Conservation (phyloP, 2,113 vertebrate species). For the Lasiurus borealis region DNA sequence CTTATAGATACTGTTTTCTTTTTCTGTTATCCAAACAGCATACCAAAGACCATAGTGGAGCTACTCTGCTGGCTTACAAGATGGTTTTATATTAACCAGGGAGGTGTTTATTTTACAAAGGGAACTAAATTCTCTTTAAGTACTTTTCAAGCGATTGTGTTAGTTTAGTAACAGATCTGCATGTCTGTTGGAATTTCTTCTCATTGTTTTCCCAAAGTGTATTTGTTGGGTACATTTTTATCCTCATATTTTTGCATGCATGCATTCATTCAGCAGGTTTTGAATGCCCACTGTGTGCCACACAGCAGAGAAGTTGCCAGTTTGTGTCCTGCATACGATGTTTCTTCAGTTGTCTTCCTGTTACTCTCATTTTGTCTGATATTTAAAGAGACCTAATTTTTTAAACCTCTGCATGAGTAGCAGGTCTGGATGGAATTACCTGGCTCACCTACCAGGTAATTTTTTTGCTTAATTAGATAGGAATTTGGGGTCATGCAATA, state of each 20-base stretch:
- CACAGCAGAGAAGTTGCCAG: neutral
- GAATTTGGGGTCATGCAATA: neutral
- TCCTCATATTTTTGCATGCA: neutral
- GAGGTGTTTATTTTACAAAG: conserved; percentile 15
- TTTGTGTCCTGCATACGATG: neutral
- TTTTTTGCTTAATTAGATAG: neutral
- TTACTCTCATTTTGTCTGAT: neutral
- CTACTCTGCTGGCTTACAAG: neutral
- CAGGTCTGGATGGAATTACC: neutral
- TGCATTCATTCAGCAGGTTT: neutral
- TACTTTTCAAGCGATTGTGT: conserved; percentile 26
- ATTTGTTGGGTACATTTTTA: neutral
- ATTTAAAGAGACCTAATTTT: neutral
- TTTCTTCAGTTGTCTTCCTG: neutral
- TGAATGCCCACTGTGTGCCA: neutral
- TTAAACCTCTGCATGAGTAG: neutral
- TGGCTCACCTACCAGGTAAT: neutral
- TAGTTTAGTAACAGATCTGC: conserved; percentile 13
- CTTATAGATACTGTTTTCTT: neutral
- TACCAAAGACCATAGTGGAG: neutral
- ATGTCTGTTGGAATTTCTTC: conserved; percentile 1
- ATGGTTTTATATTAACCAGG: neutral
- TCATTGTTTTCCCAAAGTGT: neutral
- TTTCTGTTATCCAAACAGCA: neutral
- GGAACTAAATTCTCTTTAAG: neutral